phyloP scores from a whole-genome alignment of 2,888 invertebrate species.

The Cataglyphis rosenhaueri region DNA sequence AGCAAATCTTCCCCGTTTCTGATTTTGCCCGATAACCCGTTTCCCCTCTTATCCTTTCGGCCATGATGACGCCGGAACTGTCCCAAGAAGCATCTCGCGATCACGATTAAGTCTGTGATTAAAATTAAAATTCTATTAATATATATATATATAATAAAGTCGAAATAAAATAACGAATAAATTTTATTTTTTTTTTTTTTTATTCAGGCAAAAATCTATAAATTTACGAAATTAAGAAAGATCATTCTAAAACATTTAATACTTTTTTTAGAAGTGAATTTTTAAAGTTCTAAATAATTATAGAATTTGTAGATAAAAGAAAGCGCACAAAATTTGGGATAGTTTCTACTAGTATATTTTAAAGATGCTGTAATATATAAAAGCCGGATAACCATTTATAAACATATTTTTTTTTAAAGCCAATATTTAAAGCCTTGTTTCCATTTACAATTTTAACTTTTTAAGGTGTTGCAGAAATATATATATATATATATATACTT shows the following conservation, averaged over 20 bases:
- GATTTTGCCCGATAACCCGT: conserved; percentile 46
- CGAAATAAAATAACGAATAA: neutral
- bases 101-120: conserved; percentile 30
- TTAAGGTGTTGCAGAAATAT: conserved; percentile 42
- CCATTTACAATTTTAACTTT: neutral
- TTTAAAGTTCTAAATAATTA: neutral
- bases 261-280: neutral
- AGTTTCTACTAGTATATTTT: conserved; percentile 3
- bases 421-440: neutral
- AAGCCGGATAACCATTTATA: neutral
- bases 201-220: neutral
- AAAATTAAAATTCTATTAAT: conserved; percentile 35
- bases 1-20: conserved; percentile 60
- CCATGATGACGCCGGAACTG: conserved; percentile 10
- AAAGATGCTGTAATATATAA: neutral
- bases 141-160: neutral
- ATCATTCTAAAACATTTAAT: neutral
- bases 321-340: neutral
- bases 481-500: conserved; percentile 33
- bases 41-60: conserved; percentile 28
- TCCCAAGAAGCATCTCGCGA: conserved; percentile 3
- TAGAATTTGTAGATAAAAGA: neutral
- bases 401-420: neutral
- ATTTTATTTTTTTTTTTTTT: conserved; percentile 6
- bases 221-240: neutral